Base-by-base conservation (phyloP, 2,113 vertebrate species). In the Hydrochoerus hydrochaeris region DNA sequence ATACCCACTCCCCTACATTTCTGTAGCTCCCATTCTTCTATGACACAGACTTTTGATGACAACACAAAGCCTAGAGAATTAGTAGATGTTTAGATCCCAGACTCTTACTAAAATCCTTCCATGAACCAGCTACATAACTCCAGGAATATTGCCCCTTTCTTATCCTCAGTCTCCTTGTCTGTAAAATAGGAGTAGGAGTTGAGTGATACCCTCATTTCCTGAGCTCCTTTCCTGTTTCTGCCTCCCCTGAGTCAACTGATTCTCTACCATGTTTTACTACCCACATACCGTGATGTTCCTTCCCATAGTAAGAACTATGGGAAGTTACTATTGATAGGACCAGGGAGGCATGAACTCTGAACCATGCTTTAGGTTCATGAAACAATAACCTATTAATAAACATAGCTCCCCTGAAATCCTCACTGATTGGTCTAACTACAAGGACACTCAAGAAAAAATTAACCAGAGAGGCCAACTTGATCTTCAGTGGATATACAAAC, bases 351-450 rank as follows among this genome's bases (percentile, higher is more conserved):
- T 75, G 84, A 41, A 95, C 67, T 52, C 11, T 96, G 87, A 96
- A 95, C 69, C 41, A 92, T 95, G 81, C 38, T n/a, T 24, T 49
- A 89, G 52, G 24, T 38, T 41, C 8, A 22, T 58, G 67, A 92
- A 11, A 46, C 7, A 60, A 54, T 78, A 71, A 44, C 92, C 91
- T 89, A 88, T 85, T 91, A 96, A 82, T 86, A 94, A 89, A 77
- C 32, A 88, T 26, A 41, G 32, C 1, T 87, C 30, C 17, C 41
- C 19, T 54, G 92, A 78, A 82, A 65, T 71, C 17, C 24, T 80
- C 80, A 10, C 35, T 49, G 22, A 17, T 26, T 92, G 87, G 75
- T 80, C 83, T 71, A 85, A 1, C 80, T 38, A 69, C 91, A 85
- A 90, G 58, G 85, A 35, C 30, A 78, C 69, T 80, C 54, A 35